A percentile compares a stretch with the other conserved stretches of the same genome.
Conservation (phyloP, 2,888 invertebrate genomes). For the Eumacrocentrus americanus region DNA sequence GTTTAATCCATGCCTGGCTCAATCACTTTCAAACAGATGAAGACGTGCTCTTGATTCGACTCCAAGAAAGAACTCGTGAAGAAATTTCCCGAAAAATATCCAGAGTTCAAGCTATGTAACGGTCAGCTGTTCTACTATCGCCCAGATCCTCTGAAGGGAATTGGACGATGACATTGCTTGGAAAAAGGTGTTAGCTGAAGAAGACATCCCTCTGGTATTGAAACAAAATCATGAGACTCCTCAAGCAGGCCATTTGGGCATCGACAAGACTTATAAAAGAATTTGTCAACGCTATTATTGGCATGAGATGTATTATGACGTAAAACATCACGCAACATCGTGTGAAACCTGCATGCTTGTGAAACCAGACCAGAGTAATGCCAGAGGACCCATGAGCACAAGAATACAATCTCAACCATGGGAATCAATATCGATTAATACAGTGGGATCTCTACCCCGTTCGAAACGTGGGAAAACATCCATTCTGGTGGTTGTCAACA, state of each 20-base stretch:
- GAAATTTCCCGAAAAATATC: not conserved
- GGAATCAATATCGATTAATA: not conserved
- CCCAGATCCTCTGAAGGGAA: not conserved
- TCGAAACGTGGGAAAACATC: slow-evolving; percentile 19
- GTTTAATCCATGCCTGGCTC: not conserved
- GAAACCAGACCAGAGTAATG: not conserved
- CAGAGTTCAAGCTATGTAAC: slow-evolving; percentile 18
- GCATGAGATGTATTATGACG: slow-evolving; percentile 21
- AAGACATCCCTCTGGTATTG: not conserved
- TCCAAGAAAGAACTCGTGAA: not conserved
- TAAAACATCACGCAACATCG: slow-evolving; percentile 13
- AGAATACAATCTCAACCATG: not conserved
- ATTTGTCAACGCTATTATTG: slow-evolving; percentile 26
- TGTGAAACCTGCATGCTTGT: slow-evolving; percentile 27
- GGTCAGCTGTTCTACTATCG: not conserved
- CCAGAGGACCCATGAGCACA: not conserved
- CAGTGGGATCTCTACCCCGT: not conserved
- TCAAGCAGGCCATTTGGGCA: slow-evolving; percentile 12
- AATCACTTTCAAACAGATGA: not conserved
- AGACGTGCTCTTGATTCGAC: not conserved
- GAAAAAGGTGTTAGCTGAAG: not conserved
- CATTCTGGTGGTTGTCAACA: slow-evolving; percentile 12
- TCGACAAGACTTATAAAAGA: slow-evolving; percentile 17
- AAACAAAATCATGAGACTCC: not conserved
- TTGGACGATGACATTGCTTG: not conserved